Base-by-base conservation (phyloP, 2,113 vertebrate species). In the Nesogale talazaci region DNA sequence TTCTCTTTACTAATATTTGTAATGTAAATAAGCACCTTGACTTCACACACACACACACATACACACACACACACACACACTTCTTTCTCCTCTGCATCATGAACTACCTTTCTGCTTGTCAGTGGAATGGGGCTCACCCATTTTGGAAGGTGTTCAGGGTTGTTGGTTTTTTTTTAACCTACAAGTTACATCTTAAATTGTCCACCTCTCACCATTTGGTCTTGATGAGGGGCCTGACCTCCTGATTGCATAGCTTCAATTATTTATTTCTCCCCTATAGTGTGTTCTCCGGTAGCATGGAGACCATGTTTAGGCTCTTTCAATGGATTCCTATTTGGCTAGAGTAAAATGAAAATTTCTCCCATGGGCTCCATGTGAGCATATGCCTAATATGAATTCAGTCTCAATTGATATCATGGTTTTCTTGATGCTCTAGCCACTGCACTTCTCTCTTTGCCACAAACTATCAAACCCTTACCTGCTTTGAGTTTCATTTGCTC, bases 71-170 rank as follows among this genome's bases (percentile, higher is more conserved):
- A n/a, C 19, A 25, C 27, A 65, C 63, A 65, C n/a, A 6, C 65
- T 20, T 7, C 0, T 9, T 27, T 27, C 8, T 63, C 20, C 1
- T 3, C n/a, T 38, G 0, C 2, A 6, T 22, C 1, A 29, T 22
- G 19, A 19, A 46, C 57, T 75, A 75, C 31, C 22, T 74, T 7
- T 23, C 65, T 76, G 74, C 22, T 67, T 59, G 57, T 78, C 8
- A 23, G 11, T 17, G 10, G 31, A 67, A 52, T 1, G 19, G 36
- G 63, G 31, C 75, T 87, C 10, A 27, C 2, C 0, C 10, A n/a
- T 70, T 40, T 61, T 29, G 19, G 40, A 46, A 90, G 79, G 4
- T 52, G 46, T 52, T 46, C 42, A 12, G 46, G n/a, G n/a, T n/a
- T n/a, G n/a, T n/a, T n/a, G n/a, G n/a, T n/a, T 72, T 38, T 81